Percentiles rank a stretch among this genome's conserved stretches.
Evolutionary conservation across 2,888 invertebrate genomes (phyloP).

Genomic region (Penaeus monodon): DNA sequence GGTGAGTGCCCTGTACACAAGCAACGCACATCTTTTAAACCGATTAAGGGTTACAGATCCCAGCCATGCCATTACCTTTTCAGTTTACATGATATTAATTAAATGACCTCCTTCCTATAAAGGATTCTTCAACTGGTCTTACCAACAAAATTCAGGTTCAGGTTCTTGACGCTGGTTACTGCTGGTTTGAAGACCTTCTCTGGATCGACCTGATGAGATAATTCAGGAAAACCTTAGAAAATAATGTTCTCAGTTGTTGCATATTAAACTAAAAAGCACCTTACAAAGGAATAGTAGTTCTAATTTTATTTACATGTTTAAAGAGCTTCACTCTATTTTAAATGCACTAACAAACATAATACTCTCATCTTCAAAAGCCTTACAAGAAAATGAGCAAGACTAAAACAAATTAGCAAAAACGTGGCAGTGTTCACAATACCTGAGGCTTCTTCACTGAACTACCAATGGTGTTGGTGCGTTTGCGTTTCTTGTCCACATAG

Average conservation of each 20-base stretch:
- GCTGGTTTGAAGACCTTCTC: constrained; percentile 41
- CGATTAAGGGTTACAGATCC: too few relatives aligned
- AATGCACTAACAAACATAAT: too few relatives aligned
- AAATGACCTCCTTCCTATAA: background rate
- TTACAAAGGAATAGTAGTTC: background rate
- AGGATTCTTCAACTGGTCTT: background rate
- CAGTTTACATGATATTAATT: background rate
- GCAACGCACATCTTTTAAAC: too few relatives aligned
- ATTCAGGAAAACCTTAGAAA: background rate
- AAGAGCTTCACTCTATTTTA: too few relatives aligned
- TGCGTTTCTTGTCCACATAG: constrained; percentile 42
- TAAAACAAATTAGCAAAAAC: too few relatives aligned
- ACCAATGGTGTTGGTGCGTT: background rate
- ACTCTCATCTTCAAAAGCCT: too few relatives aligned
- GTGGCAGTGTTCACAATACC: background rate
- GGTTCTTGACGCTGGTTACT: constrained; percentile 30
- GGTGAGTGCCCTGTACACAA: too few relatives aligned
- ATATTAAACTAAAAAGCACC: too few relatives aligned
- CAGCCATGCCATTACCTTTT: too few relatives aligned
- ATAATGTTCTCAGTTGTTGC: too few relatives aligned
- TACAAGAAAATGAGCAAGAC: too few relatives aligned
- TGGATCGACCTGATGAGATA: constrained; percentile 1
- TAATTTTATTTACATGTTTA: background rate
- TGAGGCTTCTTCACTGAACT: constrained; percentile 34
- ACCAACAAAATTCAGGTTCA: constrained; percentile 41